phyloP scores from a whole-genome alignment of 2,888 invertebrate species.

The Brenthis hecate region DNA sequence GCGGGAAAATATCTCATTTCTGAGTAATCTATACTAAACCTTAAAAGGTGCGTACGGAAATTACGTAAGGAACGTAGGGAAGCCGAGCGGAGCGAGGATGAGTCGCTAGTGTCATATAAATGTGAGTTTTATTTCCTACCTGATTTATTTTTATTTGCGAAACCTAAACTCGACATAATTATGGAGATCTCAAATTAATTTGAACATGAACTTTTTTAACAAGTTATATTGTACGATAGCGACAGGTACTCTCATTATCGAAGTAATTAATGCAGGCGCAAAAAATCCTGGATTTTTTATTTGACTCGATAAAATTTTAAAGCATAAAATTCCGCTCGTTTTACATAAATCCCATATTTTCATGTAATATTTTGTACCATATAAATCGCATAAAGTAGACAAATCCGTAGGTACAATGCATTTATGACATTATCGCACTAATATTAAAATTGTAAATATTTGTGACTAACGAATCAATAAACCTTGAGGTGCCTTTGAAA shows the following conservation, averaged over 20 bases:
- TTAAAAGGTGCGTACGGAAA: too few relatives aligned
- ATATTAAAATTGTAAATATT: too few relatives aligned
- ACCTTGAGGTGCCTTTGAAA: too few relatives aligned
- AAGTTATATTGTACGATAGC: slow-evolving; percentile 16
- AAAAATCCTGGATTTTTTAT: slow-evolving; percentile 11
- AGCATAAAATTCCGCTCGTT: slow-evolving; percentile 7
- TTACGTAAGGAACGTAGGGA: too few relatives aligned
- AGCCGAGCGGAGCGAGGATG: too few relatives aligned
- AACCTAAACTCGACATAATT: slow-evolving; percentile 15
- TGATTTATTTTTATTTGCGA: slow-evolving; percentile 12
- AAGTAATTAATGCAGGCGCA: slow-evolving; percentile 15
- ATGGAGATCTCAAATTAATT: slow-evolving; percentile 18
- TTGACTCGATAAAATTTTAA: slow-evolving; percentile 3
- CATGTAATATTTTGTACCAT: background rate
- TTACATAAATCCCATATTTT: background rate
- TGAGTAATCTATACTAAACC: too few relatives aligned
- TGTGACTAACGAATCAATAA: too few relatives aligned
- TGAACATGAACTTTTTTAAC: slow-evolving; percentile 15
- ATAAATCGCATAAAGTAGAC: background rate
- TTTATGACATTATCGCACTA: too few relatives aligned
- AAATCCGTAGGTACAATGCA: too few relatives aligned
- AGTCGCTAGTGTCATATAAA: background rate
- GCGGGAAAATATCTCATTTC: too few relatives aligned
- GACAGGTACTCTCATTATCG: slow-evolving; percentile 13
- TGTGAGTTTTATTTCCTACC: background rate